A percentile compares a stretch with the other conserved stretches of the same genome.
Evolutionary conservation across 2,113 vertebrate species (phyloP).

Genomic region (Odobenus rosmarus): DNA sequence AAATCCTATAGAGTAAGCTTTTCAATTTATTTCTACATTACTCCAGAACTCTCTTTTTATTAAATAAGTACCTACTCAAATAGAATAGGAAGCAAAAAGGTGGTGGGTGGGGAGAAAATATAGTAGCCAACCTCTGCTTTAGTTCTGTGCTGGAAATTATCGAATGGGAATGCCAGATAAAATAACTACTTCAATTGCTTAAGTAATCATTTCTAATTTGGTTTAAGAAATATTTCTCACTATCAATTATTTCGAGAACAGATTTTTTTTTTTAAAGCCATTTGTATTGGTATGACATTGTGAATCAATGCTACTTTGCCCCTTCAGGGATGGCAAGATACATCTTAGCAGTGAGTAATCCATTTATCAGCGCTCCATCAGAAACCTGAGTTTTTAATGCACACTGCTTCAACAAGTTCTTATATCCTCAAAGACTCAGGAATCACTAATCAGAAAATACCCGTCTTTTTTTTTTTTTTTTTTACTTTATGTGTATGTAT

Average conservation of each 20-base stretch:
- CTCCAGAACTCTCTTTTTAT: background rate
- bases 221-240: background rate
- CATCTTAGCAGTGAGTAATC: background rate
- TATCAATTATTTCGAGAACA: background rate
- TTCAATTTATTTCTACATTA: constrained; percentile 49
- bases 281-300: background rate
- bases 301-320: background rate
- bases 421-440: background rate
- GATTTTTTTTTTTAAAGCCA: constrained; percentile 12
- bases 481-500: background rate
- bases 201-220: constrained; percentile 15
- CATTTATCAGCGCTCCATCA: background rate
- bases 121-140: background rate
- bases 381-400: background rate
- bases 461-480: background rate
- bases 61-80: constrained; percentile 17
- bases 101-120: background rate
- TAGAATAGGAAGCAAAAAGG: background rate
- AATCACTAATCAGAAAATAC: background rate
- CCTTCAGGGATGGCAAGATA: background rate
- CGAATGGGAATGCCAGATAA: background rate
- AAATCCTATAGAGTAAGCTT: constrained; percentile 5
- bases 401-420: background rate
- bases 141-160: background rate
- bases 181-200: background rate